Conservation (phyloP, 2,113 vertebrate genomes). For the Phycodurus eques region DNA sequence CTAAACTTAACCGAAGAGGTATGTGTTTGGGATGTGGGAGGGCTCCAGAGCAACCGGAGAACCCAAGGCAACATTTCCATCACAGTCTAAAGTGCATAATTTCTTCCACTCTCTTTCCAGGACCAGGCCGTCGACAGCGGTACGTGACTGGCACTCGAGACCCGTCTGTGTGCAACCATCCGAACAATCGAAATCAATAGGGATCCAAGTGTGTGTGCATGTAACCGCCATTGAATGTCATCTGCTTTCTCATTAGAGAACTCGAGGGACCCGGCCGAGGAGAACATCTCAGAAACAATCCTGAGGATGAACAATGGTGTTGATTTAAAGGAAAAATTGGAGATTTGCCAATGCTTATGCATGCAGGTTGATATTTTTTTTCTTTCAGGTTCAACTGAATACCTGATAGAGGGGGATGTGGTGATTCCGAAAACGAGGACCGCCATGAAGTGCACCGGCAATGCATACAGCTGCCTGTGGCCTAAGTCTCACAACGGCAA, state of each 20-base stretch:
- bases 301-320: constrained; percentile 57
- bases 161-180: not conserved
- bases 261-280: not conserved
- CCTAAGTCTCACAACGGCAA: constrained; percentile 39
- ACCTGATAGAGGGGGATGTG: constrained; percentile 48
- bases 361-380: not conserved
- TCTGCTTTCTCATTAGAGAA: constrained; percentile 26
- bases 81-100: not conserved
- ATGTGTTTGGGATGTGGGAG: too few species aligned
- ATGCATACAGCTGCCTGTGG: constrained; percentile 34
- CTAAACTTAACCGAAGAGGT: too few species aligned
- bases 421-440: constrained; percentile 38
- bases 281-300: constrained; percentile 38
- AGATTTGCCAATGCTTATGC: not conserved
- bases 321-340: not conserved
- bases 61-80: not conserved
- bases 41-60: not conserved
- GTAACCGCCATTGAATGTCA: not conserved
- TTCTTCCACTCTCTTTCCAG: constrained; percentile 14
- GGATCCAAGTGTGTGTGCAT: not conserved
- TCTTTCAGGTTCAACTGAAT: constrained; percentile 23
- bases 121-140: constrained; percentile 5
- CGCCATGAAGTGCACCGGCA: constrained; percentile 33
- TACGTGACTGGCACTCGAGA: constrained; percentile 3
- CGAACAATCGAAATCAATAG: not conserved